Conservation (phyloP, 2,888 invertebrate genomes). For the Scaptodrosophila latifasciaeformis region DNA sequence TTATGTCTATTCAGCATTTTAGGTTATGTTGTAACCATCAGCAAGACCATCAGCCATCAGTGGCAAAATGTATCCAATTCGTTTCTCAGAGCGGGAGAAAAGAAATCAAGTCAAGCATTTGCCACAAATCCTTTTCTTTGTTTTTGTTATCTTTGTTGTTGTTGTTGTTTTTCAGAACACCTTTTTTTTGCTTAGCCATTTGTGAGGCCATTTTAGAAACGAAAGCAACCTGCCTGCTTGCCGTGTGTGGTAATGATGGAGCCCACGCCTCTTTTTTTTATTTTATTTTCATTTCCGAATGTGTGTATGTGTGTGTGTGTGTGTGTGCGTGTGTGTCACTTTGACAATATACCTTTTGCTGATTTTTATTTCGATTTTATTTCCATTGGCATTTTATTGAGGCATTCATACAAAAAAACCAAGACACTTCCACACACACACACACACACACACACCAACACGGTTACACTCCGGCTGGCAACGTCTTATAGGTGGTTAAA, state of each 20-base stretch:
- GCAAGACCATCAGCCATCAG: too few species aligned
- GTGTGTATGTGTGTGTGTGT: too few species aligned
- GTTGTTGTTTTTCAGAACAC: too few species aligned
- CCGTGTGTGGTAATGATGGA: background rate
- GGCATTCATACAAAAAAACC: conserved; percentile 20
- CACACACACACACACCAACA: background rate
- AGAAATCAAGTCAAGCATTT: conserved; percentile 27
- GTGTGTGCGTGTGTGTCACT: too few species aligned
- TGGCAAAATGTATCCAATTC: too few species aligned
- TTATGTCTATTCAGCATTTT: too few species aligned
- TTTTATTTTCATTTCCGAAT: too few species aligned
- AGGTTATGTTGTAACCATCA: too few species aligned
- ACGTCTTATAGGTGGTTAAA: conserved; percentile 20
- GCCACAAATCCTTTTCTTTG: conserved; percentile 33
- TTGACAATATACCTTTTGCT: conserved; percentile 52
- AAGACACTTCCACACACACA: conserved; percentile 19
- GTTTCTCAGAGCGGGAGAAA: too few species aligned
- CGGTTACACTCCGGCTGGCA: too few species aligned
- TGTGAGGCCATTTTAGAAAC: conserved; percentile 35
- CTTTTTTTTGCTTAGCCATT: conserved; percentile 39
- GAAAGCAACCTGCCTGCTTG: background rate
- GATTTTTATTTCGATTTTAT: conserved; percentile 66
- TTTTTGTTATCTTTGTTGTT: too few species aligned
- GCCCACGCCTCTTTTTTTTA: too few species aligned
- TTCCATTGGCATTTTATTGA: conserved; percentile 64